Evolutionary conservation across 1,140 invertebrate genomes (phyloP).

Genomic region (Danaus plexippus): DNA sequence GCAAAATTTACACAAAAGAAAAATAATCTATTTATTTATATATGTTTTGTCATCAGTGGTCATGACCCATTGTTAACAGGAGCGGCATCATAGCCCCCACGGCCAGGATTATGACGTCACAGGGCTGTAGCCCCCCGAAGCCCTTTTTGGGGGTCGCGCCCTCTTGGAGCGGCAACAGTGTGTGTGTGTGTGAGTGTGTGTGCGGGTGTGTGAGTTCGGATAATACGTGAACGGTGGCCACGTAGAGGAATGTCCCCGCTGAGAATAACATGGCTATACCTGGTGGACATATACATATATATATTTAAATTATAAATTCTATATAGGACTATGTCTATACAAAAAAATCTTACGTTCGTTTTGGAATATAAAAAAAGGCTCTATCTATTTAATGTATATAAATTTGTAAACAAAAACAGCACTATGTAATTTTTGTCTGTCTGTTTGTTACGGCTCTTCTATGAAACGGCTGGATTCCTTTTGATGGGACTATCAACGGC

Average conservation of each 20-base stretch:
- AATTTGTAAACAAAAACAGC: too few relatives aligned
- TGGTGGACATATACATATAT: constrained; percentile 34
- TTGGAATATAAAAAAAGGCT: too few relatives aligned
- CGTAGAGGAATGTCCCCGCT: constrained; percentile 98
- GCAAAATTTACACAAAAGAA: constrained; percentile 1
- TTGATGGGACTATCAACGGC: too few relatives aligned
- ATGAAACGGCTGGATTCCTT: too few relatives aligned
- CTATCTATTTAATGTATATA: too few relatives aligned
- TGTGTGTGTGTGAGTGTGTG: constrained; percentile 53
- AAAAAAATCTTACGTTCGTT: neutral
- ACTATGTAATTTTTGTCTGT: neutral
- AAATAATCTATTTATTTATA: constrained; percentile 1
- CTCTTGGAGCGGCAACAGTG: constrained; percentile 51
- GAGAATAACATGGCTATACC: constrained; percentile 98
- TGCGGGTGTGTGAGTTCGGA: constrained; percentile 86
- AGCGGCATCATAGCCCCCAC: constrained; percentile 89
- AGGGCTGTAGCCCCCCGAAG: constrained; percentile 76
- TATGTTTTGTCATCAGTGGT: constrained; percentile 73
- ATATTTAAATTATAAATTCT: neutral
- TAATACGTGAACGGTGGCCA: constrained; percentile 97
- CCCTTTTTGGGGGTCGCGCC: constrained; percentile 64
- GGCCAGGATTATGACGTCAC: constrained; percentile 88
- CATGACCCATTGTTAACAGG: constrained; percentile 91
- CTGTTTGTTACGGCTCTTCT: neutral
- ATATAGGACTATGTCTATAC: neutral